Evolutionary conservation across 2,888 invertebrate genomes (phyloP), one percentile per base, ranked within the genome.

Genomic region (Drosophila setosimentum): DNA sequence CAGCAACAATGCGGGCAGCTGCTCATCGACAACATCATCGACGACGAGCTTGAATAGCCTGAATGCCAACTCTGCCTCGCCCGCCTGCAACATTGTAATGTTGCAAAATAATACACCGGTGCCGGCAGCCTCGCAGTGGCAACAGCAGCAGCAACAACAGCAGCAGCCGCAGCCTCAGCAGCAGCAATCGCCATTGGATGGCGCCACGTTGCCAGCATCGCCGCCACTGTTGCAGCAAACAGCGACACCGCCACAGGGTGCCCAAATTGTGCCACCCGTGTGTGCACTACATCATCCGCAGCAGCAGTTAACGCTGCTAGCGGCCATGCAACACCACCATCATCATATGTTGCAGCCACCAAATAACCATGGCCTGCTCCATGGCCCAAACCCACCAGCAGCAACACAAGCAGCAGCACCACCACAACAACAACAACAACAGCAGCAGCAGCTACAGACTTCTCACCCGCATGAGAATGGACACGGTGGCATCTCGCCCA

Each of bases 181-280:
- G 7, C 78, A 55, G 7, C 91, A 91, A 27, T 87, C 92, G 55
- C 91, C 92, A 30, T 80, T 92, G 55, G 93, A 93, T 59, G 90
- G 90, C 13, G 77, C 77, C 7, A 90, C 93, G 51, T 69, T 92
- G 78, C 91, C 93, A 53, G 79, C 80, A 58, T 92, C 92, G 59
- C 92, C 93, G 58, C 93, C 93, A 53, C 80, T 92, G 73, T 74
- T 92, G 68, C 91, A 92, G 69, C 92, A 92, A 70, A 82, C 92
- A 60, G 79, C 89, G 51, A 82, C 91, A 49, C 91, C 92, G 60
- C 92, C 92, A 30, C 92, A 91, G 68, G 91, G 91, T 48, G 91
- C 91, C 32, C 91, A 92, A 74, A 78, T 92, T 62, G 91, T 92
- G 68, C 92, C 92, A 64, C 91, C 87, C 61, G 89, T 91, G n/a